Conservation (phyloP, 2,113 vertebrate genomes). For the Prietella phreatophila region DNA sequence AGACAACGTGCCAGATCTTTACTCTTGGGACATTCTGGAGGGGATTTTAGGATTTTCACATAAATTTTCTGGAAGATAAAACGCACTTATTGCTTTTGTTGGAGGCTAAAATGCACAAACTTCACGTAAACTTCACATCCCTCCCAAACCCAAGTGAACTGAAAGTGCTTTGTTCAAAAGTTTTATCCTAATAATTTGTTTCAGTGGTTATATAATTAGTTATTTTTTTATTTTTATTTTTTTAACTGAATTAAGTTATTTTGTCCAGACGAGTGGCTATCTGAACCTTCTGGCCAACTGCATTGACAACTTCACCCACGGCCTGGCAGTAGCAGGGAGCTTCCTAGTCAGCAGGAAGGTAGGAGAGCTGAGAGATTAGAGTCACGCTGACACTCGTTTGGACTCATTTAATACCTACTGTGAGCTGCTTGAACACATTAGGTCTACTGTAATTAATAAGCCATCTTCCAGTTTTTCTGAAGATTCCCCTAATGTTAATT, state of each 20-base stretch:
- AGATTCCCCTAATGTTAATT: background rate
- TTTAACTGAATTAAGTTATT: background rate
- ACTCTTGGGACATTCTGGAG: background rate
- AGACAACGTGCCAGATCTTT: constrained; percentile 1
- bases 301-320: constrained; percentile 98
- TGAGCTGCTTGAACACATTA: constrained; percentile 8
- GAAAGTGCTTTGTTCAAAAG: background rate
- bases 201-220: no score
- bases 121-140: background rate
- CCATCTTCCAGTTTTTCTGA: background rate
- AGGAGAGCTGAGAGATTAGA: constrained; percentile 56
- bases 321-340: constrained; percentile 92
- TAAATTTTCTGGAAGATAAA: background rate
- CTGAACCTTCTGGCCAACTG: constrained; percentile 96
- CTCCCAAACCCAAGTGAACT: background rate
- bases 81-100: background rate
- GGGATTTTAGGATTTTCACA: background rate
- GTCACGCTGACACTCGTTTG: background rate
- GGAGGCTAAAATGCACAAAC: background rate
- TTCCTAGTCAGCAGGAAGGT: constrained; percentile 98
- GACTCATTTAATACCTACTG: constrained; percentile 18
- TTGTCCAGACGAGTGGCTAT: constrained; percentile 87
- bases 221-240: constrained; percentile 25
- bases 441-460: constrained; percentile 28
- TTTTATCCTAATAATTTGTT: background rate